Evolutionary conservation across 1,140 invertebrate species (phyloP), one percentile per base, ranked within the genome.

Genomic region (Rhyzopertha dominica): DNA sequence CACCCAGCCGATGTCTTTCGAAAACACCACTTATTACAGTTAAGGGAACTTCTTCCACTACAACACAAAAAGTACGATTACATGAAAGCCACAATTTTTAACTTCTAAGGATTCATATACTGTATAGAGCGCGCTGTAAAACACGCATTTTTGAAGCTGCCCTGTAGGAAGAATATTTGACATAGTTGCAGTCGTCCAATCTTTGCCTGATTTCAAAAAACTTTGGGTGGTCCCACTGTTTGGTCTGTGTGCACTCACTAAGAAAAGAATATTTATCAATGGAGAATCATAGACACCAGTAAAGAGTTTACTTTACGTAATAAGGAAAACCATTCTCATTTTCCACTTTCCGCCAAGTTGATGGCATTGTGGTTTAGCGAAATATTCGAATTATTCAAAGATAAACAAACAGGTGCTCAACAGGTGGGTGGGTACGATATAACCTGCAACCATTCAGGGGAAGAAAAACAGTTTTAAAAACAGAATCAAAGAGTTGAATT

Each of bases 141-240:
- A 76, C 73, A 52, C 80, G 70, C 36, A 90, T 70, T 70, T 92
- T 92, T 66, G 87, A 81, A 10, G 86, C 87, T 29, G 85, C 84
- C 54, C 87, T 72, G 67, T 92, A 92, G 14, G 83, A 80, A 49
- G 82, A 79, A 69, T 88, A 90, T 63, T 83, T 79, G 22, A 90
- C 81, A 49, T 79, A 77, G 62, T 87, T 85, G 51, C 83, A 81
- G 43, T 84, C 77, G 52, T 78, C 71, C 51, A 85, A 65, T 39
- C 61, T 65, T 44, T 72, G 63, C 51, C 70, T 58, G 19, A 77
- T 68, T 26, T 71, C 68, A 3, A 42, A 39, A 58, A 75, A 76
- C 40, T 72, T 66, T 18, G 75, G 76, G 63, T 78, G 75, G 54
- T 76, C 69, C 69, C 71, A 75, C 58, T 74, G 69, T 54, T 72